Evolutionary conservation across 2,113 vertebrate genomes (phyloP).

Genomic region (Phyllostomus discolor): DNA sequence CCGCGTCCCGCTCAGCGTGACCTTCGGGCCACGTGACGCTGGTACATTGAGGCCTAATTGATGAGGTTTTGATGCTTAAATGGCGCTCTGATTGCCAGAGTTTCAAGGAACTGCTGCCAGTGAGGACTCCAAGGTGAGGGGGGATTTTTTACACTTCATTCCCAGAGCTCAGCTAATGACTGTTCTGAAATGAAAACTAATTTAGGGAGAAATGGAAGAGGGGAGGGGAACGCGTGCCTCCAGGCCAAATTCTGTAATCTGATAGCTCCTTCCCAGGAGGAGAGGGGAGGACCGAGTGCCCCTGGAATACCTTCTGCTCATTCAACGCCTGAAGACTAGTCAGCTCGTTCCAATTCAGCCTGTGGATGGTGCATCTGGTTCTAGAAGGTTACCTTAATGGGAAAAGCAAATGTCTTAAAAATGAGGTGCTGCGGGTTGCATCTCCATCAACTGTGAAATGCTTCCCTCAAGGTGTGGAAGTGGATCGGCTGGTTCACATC

Average conservation of each 20-base stretch:
- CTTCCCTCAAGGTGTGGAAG: background rate
- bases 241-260: slow-evolving; percentile 62
- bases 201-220: slow-evolving; percentile 55
- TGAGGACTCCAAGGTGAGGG: slow-evolving; percentile 76
- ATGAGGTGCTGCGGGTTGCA: background rate
- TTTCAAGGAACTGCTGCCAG: slow-evolving; percentile 63
- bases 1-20: background rate
- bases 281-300: background rate
- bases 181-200: slow-evolving; percentile 72
- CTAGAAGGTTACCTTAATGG: background rate
- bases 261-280: slow-evolving; percentile 58
- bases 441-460: background rate
- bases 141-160: slow-evolving; percentile 76
- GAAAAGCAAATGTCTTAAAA: background rate
- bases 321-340: background rate
- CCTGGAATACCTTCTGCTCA: slow-evolving; percentile 13
- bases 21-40: slow-evolving; percentile 46
- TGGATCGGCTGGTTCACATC: background rate
- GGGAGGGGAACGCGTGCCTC: background rate
- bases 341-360: background rate
- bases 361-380: background rate
- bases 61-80: slow-evolving; percentile 77
- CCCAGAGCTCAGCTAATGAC: slow-evolving; percentile 75
- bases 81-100: slow-evolving; percentile 74
- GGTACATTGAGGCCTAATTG: slow-evolving; percentile 75